A percentile compares a stretch with the other conserved stretches of the same genome.
phyloP scores from a whole-genome alignment of 64 coral and sea anemone genomes.

The Acropora yongei region DNA sequence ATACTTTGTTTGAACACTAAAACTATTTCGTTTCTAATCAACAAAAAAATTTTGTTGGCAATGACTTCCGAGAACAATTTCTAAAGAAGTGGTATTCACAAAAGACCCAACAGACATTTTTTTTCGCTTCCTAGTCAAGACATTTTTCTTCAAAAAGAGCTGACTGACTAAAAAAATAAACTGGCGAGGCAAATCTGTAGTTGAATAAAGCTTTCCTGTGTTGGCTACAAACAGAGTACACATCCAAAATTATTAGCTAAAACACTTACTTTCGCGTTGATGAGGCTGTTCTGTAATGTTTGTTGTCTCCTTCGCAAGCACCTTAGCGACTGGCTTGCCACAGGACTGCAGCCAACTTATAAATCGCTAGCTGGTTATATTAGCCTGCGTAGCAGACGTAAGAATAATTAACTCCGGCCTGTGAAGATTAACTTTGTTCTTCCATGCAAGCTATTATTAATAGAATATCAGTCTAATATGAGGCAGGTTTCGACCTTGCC shows the following conservation, averaged over 20 bases:
- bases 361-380: background rate
- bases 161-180: background rate
- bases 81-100: background rate
- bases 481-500: background rate
- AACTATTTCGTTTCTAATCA: background rate
- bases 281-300: background rate
- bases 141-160: background rate
- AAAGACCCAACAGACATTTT: background rate
- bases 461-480: background rate
- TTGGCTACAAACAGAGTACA: background rate
- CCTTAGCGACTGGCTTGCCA: background rate
- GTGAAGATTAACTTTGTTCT: background rate
- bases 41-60: no score
- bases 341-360: background rate
- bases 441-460: background rate
- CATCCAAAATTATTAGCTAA: background rate
- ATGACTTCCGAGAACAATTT: background rate
- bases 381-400: background rate
- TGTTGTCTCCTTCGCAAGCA: background rate
- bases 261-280: background rate
- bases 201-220: background rate
- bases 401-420: background rate
- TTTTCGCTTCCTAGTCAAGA: background rate
- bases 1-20: background rate
- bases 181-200: background rate